Percentiles rank a stretch among this genome's conserved stretches.
These are phyloP conservation scores for Drosophila quinaria DNA, from an alignment of 2,888 invertebrate species.

Conservation along the genomic window DNA sequence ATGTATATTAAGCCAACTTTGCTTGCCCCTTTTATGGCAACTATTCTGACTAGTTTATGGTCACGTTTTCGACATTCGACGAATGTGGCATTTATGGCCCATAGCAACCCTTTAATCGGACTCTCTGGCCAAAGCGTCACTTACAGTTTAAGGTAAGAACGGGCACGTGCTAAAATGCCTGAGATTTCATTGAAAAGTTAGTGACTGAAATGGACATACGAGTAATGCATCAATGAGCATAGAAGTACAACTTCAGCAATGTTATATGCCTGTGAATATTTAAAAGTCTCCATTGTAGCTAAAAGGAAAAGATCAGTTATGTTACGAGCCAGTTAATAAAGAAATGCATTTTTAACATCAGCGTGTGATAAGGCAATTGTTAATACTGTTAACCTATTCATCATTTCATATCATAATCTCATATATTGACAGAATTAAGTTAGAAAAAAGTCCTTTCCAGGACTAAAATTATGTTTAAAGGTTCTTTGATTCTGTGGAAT, in stretches of 20 bases:
- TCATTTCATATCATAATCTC: too few relatives aligned
- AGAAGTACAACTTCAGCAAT: background rate
- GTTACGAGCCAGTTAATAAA: too few relatives aligned
- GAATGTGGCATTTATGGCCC: constrained; percentile 3
- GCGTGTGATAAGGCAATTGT: too few relatives aligned
- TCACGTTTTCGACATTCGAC: constrained; percentile 60
- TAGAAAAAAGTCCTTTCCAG: too few relatives aligned
- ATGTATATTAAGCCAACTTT: constrained; percentile 58
- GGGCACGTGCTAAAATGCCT: background rate
- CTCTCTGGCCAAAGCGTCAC: constrained; percentile 12
- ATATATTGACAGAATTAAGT: too few relatives aligned
- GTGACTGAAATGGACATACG: background rate
- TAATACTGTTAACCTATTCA: too few relatives aligned
- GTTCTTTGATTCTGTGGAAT: too few relatives aligned
- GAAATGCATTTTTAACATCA: too few relatives aligned
- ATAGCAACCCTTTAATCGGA: constrained; percentile 1
- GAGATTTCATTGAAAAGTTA: background rate
- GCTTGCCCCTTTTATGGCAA: constrained; percentile 24
- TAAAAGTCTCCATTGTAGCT: too few relatives aligned
- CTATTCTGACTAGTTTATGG: constrained; percentile 69
- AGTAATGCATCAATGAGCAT: background rate
- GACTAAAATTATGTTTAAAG: too few relatives aligned
- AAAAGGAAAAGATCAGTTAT: too few relatives aligned
- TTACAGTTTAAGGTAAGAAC: constrained; percentile 13
- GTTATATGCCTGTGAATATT: background rate